These are phyloP conservation scores for Spinibarbus caldwelli DNA, from an alignment of 2,797 vertebrate species.

Conservation along the genomic window DNA sequence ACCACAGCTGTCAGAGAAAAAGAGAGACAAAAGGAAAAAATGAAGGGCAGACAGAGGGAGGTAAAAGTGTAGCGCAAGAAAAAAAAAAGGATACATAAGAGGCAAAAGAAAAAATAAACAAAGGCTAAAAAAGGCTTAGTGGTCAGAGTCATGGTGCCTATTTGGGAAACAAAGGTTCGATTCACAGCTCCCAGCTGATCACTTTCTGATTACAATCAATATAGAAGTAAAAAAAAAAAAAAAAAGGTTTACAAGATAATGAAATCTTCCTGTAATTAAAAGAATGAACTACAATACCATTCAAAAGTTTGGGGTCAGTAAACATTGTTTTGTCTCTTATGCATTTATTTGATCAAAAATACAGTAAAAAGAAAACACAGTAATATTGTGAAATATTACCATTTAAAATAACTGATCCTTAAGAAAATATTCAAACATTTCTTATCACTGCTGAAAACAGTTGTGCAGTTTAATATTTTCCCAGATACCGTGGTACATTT, in stretches of 20 bases:
- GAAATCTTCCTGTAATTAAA: not conserved
- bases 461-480: no score
- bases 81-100: not conserved
- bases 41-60: slow-evolving; percentile 19
- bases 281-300: not conserved
- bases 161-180: not conserved
- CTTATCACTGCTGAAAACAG: not conserved
- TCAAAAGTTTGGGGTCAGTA: not conserved
- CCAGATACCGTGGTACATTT: no score
- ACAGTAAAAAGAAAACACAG: not conserved
- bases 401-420: not conserved
- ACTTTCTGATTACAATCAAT: not conserved
- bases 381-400: not conserved
- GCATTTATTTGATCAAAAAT: not conserved
- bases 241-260: not conserved
- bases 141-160: not conserved
- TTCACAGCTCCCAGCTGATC: not conserved
- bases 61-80: not conserved
- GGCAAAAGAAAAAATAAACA: not conserved
- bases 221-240: not conserved
- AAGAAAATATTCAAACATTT: not conserved
- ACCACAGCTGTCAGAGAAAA: slow-evolving; percentile 54
- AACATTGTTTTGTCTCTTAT: not conserved
- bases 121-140: not conserved
- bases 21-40: slow-evolving; percentile 20